A percentile compares a stretch with the other conserved stretches of the same genome.
Conservation (phyloP, 2,113 vertebrate genomes). For the Gyps fulvus region DNA sequence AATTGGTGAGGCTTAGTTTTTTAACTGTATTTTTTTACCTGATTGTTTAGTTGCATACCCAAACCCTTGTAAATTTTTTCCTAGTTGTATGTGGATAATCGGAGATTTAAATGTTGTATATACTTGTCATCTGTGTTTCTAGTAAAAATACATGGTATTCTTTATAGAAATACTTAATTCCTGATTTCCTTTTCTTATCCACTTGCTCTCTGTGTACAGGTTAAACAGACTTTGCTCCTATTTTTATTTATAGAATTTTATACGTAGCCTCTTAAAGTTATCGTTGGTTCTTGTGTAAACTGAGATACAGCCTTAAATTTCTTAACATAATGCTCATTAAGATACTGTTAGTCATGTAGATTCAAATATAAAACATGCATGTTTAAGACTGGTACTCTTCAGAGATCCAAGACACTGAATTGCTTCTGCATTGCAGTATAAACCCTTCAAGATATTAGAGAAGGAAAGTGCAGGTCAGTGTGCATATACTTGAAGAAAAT, state of each 20-base stretch:
- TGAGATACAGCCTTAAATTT: slow-evolving; percentile 73
- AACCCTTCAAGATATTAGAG: neutral
- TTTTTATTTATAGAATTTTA: slow-evolving; percentile 52
- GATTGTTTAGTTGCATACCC: slow-evolving; percentile 64
- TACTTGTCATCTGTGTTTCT: slow-evolving; percentile 66
- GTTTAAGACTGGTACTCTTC: neutral
- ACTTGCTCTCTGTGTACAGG: slow-evolving; percentile 57
- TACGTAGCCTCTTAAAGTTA: neutral
- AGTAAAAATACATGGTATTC: slow-evolving; percentile 68
- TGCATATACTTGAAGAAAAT: neutral
- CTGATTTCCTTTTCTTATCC: slow-evolving; percentile 65
- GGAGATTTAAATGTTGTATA: slow-evolving; percentile 68
- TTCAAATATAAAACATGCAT: neutral
- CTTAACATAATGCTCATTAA: neutral
- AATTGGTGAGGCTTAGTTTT: slow-evolving; percentile 42
- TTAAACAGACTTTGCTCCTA: slow-evolving; percentile 43
- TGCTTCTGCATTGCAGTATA: neutral
- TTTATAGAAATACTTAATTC: slow-evolving; percentile 61
- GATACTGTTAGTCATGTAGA: neutral
- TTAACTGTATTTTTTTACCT: slow-evolving; percentile 39
- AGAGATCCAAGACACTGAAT: neutral
- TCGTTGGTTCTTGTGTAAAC: neutral
- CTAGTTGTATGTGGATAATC: slow-evolving; percentile 62
- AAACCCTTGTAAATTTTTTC: slow-evolving; percentile 67
- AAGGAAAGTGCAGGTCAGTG: neutral